Percentiles rank a stretch among this genome's conserved stretches.
Evolutionary conservation across 2,797 vertebrate species (phyloP).

Genomic region (Intellagama lesueurii): DNA sequence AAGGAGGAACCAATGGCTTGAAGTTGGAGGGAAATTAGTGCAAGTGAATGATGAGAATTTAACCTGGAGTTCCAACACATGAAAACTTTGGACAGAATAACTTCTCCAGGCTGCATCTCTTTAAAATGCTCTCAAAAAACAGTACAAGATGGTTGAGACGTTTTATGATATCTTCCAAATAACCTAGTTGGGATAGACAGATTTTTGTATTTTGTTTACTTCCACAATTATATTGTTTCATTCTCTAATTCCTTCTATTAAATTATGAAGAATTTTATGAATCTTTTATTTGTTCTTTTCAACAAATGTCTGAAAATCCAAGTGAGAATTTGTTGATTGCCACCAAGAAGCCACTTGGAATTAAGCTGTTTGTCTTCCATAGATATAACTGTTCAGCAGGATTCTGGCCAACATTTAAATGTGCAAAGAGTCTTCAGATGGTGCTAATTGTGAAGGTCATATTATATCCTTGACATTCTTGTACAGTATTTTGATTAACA

Average conservation of each 20-base stretch:
- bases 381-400: too few species aligned
- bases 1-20: too few species aligned
- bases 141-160: not conserved
- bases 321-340: not conserved
- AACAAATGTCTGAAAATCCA: not conserved
- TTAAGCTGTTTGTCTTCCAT: too few species aligned
- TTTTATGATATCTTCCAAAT: not conserved
- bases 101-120: not conserved
- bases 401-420: too few species aligned
- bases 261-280: not conserved
- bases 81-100: not conserved
- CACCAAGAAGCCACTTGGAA: too few species aligned
- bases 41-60: not conserved
- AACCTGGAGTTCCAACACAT: not conserved
- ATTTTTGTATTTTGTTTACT: not conserved
- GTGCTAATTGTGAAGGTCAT: too few species aligned
- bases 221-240: not conserved
- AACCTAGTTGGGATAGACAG: not conserved
- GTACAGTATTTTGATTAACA: too few species aligned
- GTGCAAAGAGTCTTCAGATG: too few species aligned
- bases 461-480: too few species aligned
- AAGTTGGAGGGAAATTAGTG: not conserved
- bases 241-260: not conserved
- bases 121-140: not conserved
- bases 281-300: not conserved